Evolutionary conservation across 2,797 vertebrate species (phyloP), one percentile per base, ranked within the genome.

Genomic region (Bradypodion pumilum): DNA sequence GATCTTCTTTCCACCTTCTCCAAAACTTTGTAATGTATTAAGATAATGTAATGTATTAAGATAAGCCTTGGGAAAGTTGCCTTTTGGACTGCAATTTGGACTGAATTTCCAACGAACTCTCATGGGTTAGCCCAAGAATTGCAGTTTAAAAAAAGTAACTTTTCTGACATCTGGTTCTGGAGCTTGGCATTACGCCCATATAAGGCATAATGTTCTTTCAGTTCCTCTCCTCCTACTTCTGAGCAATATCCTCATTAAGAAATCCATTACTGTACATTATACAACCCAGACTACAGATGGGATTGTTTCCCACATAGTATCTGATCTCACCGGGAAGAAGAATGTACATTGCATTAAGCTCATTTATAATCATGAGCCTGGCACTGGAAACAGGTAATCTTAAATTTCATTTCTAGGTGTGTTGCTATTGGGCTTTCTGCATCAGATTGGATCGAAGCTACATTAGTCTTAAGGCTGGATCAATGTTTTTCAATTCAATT

Each of bases 261-360:
- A 42, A 70, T 70, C 21, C 40, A 70, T 37, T 40, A n/a, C n/a
- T n/a, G n/a, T n/a, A 44, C 6, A 69, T 29, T 76, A n/a, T 72
- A 77, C 32, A 70, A 81, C 70, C 76, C 10, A 63, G 10, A 63
- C 72, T 21, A 10, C 77, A 35, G 78, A 80, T 80, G 60, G n/a
- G 52, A 70, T 70, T 16, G 65, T 81, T 85, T 81, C 78, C 73
- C 78, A 81, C 4, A 76, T 16, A 37, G 25, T 66, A 59, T n/a
- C 83, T 13, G 12, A 81, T 79, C 40, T 32, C 27, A 27, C 37
- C 21, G 35, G n/a, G 49, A 69, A 78, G 29, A n/a, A 66, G 35
- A 85, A 37, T 4, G 8, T 10, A 77, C 65, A 76, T 85, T 63
- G 79, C 79, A 85, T 85, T 85, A 85, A 60, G 65, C 56, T 81